A percentile compares a stretch with the other conserved stretches of the same genome.
These are phyloP conservation scores for Lophotriccus pileatus DNA, from an alignment of 2,797 vertebrate species.

Conservation along the genomic window DNA sequence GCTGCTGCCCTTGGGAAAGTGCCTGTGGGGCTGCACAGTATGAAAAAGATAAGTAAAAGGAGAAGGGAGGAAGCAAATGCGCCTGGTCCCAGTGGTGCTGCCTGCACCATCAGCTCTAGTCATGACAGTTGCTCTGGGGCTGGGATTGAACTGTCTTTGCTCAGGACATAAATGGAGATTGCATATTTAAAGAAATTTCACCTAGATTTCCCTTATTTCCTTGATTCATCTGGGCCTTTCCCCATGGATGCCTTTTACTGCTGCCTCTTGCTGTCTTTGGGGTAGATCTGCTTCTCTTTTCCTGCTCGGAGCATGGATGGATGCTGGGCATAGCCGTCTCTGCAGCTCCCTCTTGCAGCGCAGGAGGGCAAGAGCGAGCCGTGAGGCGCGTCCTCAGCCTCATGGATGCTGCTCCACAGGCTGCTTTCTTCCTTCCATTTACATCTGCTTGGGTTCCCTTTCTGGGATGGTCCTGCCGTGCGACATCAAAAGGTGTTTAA, in stretches of 20 bases:
- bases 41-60: not conserved
- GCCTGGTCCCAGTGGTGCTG: not conserved
- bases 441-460: not conserved
- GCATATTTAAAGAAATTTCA: not conserved
- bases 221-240: not conserved
- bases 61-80: not conserved
- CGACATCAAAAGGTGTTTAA: not conserved
- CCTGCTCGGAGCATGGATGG: not conserved
- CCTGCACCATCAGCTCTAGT: accelerated
- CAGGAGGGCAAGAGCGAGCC: constrained; percentile 60
- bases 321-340: not conserved
- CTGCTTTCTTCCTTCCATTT: not conserved
- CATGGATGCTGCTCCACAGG: not conserved
- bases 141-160: not conserved
- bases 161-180: not conserved
- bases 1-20: not conserved
- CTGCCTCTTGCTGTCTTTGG: not conserved
- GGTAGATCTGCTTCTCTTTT: not conserved
- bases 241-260: not conserved
- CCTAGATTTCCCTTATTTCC: not conserved
- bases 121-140: not conserved
- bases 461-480: not conserved
- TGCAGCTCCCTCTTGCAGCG: constrained; percentile 38
- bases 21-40: not conserved
- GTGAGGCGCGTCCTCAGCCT: not conserved